phyloP scores from a whole-genome alignment of 1,140 invertebrate genomes.

The Antheraea mylitta region DNA sequence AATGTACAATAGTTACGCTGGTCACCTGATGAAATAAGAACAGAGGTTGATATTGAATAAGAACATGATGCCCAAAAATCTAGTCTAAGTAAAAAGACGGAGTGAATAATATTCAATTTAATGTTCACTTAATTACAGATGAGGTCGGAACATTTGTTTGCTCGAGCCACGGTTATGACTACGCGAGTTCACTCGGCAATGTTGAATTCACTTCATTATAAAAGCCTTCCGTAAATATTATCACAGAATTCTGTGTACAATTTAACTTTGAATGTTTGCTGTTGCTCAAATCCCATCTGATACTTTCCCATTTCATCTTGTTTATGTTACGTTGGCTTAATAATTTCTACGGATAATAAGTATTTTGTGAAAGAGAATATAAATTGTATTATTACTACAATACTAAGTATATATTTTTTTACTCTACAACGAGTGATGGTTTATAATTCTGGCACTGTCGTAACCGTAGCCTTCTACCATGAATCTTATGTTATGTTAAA shows the following conservation, averaged over 20 bases:
- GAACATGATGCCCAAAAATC: not conserved
- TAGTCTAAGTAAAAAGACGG: not conserved
- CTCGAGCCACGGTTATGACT: not conserved
- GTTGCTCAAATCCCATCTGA: conserved; percentile 12
- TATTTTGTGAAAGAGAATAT: too few species aligned
- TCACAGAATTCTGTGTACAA: conserved; percentile 16
- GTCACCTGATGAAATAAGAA: too few species aligned
- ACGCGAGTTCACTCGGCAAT: not conserved
- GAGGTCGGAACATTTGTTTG: not conserved
- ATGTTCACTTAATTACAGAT: not conserved
- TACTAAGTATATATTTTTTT: too few species aligned
- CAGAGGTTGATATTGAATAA: not conserved
- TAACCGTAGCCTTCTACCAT: too few species aligned
- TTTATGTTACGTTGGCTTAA: conserved; percentile 5
- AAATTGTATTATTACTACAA: too few species aligned
- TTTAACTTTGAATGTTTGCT: conserved; percentile 15
- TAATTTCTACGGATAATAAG: not conserved
- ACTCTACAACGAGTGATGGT: too few species aligned
- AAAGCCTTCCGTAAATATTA: conserved; percentile 14
- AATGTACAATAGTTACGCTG: too few species aligned
- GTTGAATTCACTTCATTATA: conserved; percentile 12
- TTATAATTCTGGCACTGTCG: too few species aligned
- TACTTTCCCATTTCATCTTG: conserved; percentile 13
- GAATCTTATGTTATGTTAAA: too few species aligned
- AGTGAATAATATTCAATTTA: not conserved